Evolutionary conservation across 2,888 invertebrate species (phyloP).

Genomic region (Malthinus flaveolus): DNA sequence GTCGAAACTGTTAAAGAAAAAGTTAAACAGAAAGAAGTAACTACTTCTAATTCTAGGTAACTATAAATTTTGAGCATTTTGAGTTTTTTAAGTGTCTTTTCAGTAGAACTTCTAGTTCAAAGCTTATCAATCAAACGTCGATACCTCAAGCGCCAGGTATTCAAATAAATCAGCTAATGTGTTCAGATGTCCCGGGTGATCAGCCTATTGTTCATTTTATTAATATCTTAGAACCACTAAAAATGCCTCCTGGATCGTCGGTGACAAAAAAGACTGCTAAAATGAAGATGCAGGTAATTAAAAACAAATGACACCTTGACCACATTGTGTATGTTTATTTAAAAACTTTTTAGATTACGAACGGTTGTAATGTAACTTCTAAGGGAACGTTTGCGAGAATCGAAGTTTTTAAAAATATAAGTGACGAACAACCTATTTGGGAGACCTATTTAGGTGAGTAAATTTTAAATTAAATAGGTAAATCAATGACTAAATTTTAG

Average conservation of each 20-base stretch:
- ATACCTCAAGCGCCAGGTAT: slow-evolving; percentile 44
- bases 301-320: slow-evolving; percentile 30
- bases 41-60: slow-evolving; percentile 17
- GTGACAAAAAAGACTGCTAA: slow-evolving; percentile 46
- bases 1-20: slow-evolving; percentile 73
- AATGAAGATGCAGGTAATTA: slow-evolving; percentile 48
- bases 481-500: background rate
- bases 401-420: slow-evolving; percentile 61
- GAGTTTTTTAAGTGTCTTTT: background rate
- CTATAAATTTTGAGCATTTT: background rate
- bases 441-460: slow-evolving; percentile 67
- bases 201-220: slow-evolving; percentile 52
- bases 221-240: slow-evolving; percentile 49
- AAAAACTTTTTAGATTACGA: slow-evolving; percentile 45
- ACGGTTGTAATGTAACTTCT: slow-evolving; percentile 57
- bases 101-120: background rate
- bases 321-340: background rate
- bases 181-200: slow-evolving; percentile 53
- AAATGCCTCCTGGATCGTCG: slow-evolving; percentile 46
- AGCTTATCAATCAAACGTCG: slow-evolving; percentile 3
- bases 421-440: slow-evolving; percentile 68
- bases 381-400: slow-evolving; percentile 63
- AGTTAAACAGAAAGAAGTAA: slow-evolving; percentile 55
- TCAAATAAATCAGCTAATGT: slow-evolving; percentile 52
- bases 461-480: background rate